Evolutionary conservation across 2,888 invertebrate species (phyloP).

Genomic region (Eledona agricola): DNA sequence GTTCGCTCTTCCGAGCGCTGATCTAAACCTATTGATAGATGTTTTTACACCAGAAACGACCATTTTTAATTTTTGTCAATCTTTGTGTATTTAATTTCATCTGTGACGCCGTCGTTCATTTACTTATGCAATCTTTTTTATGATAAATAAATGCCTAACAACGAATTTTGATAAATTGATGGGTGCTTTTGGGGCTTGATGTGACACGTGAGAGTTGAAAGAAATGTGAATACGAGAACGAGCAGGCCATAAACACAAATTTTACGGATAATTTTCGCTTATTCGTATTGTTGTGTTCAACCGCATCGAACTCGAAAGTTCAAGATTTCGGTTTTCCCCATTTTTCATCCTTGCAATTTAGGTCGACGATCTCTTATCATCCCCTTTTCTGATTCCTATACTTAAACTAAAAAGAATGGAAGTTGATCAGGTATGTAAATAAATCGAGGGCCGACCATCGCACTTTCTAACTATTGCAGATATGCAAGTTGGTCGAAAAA

Average conservation of each 20-base stretch:
- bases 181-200: not conserved
- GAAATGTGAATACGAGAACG: no score
- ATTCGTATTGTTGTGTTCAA: slow-evolving; percentile 14
- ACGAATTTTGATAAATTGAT: no score
- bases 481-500: slow-evolving; percentile 15
- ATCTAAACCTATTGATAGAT: not conserved
- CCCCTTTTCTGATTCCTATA: slow-evolving; percentile 28
- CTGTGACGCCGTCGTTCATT: no score
- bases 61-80: slow-evolving; percentile 2
- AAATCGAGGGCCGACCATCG: slow-evolving; percentile 24
- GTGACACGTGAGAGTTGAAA: no score
- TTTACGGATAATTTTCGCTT: slow-evolving; percentile 16
- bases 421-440: slow-evolving; percentile 31
- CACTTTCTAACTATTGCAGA: slow-evolving; percentile 26
- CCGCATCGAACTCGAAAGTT: slow-evolving; percentile 9
- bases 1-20: not conserved
- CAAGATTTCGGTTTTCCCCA: slow-evolving; percentile 16
- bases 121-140: no score
- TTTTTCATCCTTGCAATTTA: slow-evolving; percentile 22
- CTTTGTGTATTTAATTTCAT: slow-evolving; percentile 2
- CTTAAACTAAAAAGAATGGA: slow-evolving; percentile 28
- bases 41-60: not conserved
- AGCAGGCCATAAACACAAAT: slow-evolving; percentile 7
- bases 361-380: slow-evolving; percentile 30
- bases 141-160: no score